phyloP scores from a whole-genome alignment of 2,797 vertebrate species.

The Notoglanidium macrostoma region DNA sequence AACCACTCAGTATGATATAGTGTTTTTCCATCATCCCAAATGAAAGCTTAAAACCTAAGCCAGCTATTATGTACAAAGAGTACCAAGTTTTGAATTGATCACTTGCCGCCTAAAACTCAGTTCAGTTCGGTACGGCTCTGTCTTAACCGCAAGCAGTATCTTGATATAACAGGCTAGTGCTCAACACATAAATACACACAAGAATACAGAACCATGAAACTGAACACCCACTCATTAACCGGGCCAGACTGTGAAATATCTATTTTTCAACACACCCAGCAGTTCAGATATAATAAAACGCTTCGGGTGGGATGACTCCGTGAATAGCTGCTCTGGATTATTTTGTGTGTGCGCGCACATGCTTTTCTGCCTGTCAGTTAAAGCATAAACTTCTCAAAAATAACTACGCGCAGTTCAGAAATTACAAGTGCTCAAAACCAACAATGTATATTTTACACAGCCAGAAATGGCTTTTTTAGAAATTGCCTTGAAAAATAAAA shows the following conservation, averaged over 20 bases:
- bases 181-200: slow-evolving; percentile 69
- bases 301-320: slow-evolving; percentile 77
- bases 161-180: slow-evolving; percentile 45
- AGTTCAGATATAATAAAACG: slow-evolving; percentile 83
- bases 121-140: slow-evolving; percentile 31
- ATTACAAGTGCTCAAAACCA: slow-evolving; percentile 82
- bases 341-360: slow-evolving; percentile 56
- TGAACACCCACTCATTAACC: slow-evolving; percentile 79
- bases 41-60: neutral
- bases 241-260: slow-evolving; percentile 81
- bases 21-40: neutral
- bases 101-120: slow-evolving; percentile 26
- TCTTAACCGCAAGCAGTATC: slow-evolving; percentile 42
- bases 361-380: slow-evolving; percentile 76
- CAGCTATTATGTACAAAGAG: neutral
- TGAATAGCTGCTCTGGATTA: slow-evolving; percentile 64
- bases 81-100: slow-evolving; percentile 27
- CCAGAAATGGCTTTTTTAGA: slow-evolving; percentile 72
- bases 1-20: neutral
- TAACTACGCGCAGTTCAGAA: slow-evolving; percentile 80
- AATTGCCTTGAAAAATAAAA: slow-evolving; percentile 71
- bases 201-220: slow-evolving; percentile 72
- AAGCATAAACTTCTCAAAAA: slow-evolving; percentile 83
- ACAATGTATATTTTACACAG: slow-evolving; percentile 82
- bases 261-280: slow-evolving; percentile 84